Evolutionary conservation across 1,140 invertebrate species (phyloP).

Genomic region (Planococcus citri): DNA sequence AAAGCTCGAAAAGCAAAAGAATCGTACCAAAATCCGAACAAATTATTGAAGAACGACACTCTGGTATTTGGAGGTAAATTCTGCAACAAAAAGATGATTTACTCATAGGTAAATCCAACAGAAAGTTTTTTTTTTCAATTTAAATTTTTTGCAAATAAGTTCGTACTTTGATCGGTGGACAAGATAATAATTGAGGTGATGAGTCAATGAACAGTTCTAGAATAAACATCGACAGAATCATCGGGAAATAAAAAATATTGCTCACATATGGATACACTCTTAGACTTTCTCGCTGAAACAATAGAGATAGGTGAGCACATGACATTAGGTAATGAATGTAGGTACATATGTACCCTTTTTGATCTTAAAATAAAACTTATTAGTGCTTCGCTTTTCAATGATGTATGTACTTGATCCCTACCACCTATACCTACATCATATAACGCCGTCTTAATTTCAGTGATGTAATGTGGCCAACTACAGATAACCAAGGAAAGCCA

Average conservation of each 20-base stretch:
- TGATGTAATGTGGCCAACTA: constrained; percentile 57
- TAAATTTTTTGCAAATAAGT: constrained; percentile 28
- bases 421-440: too few species aligned
- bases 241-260: constrained; percentile 68
- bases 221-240: constrained; percentile 56
- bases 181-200: constrained; percentile 51
- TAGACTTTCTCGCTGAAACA: constrained; percentile 29
- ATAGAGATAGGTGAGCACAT: background rate
- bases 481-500: constrained; percentile 63
- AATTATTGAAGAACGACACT: constrained; percentile 71
- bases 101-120: too few species aligned
- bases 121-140: too few species aligned
- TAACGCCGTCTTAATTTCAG: constrained; percentile 37
- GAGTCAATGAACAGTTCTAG: constrained; percentile 72
- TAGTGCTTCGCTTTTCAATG: too few species aligned
- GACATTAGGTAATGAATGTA: too few species aligned
- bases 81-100: constrained; percentile 37
- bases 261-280: constrained; percentile 49
- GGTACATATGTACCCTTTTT: too few species aligned
- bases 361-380: too few species aligned
- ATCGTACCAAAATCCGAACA: constrained; percentile 90
- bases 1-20: constrained; percentile 67
- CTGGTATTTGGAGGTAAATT: constrained; percentile 73
- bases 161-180: constrained; percentile 52
- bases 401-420: too few species aligned